Evolutionary conservation across 1,140 invertebrate genomes (phyloP).

Genomic region (Leptoteleia sp.): DNA sequence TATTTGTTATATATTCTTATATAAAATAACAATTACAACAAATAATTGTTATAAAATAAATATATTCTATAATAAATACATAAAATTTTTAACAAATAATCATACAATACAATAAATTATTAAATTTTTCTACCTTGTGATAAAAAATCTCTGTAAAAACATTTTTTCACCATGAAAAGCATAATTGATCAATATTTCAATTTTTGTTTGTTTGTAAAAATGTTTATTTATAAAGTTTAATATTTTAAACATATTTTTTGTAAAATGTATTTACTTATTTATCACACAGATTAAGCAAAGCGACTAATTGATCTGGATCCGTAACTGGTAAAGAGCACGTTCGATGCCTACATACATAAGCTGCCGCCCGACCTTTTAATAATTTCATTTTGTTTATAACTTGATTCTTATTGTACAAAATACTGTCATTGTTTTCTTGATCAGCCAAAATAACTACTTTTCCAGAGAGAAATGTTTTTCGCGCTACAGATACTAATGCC

Average conservation of each 20-base stretch:
- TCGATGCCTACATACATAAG: constrained; percentile 91
- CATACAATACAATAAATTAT: constrained; percentile 33
- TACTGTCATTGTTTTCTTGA: constrained; percentile 72
- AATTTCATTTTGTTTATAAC: constrained; percentile 77
- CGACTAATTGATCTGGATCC: constrained; percentile 84
- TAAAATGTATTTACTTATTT: constrained; percentile 54
- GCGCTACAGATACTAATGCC: constrained; percentile 85
- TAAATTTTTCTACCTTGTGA: constrained; percentile 19
- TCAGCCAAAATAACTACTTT: constrained; percentile 86
- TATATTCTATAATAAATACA: constrained; percentile 42
- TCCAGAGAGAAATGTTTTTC: constrained; percentile 85
- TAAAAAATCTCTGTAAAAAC: constrained; percentile 26
- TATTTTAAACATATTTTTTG: constrained; percentile 18
- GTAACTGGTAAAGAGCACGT: constrained; percentile 90
- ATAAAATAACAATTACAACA: constrained; percentile 29
- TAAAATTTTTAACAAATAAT: constrained; percentile 11
- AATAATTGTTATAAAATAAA: constrained; percentile 34
- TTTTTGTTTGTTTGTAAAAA: constrained; percentile 12
- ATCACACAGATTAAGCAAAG: constrained; percentile 81
- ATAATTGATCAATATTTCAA: constrained; percentile 6
- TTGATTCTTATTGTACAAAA: constrained; percentile 72
- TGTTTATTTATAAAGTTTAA: constrained; percentile 13
- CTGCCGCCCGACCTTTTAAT: constrained; percentile 84
- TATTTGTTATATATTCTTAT: no score
- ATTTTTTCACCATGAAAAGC: constrained; percentile 12